Percentiles rank a stretch among this genome's conserved stretches.
phyloP scores from a whole-genome alignment of 2,797 vertebrate species.

The Austrolebias charrua region DNA sequence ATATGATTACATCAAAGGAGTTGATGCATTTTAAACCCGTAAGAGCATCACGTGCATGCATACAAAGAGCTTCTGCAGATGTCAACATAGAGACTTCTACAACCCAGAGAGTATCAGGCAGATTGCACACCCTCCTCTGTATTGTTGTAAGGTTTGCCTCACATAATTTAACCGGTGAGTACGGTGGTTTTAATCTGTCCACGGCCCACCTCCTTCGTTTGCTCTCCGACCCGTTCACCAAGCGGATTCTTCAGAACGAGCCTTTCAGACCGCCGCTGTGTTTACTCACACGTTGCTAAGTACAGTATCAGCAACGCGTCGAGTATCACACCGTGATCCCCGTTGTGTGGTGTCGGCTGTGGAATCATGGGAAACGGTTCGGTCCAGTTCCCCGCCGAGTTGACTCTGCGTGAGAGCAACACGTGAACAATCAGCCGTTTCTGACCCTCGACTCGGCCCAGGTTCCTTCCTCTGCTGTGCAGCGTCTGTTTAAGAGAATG shows the following conservation, averaged over 20 bases:
- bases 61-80: too few species aligned
- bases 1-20: conserved; percentile 23
- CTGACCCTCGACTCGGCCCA: conserved; percentile 12
- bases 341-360: conserved; percentile 36
- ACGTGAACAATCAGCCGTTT: conserved; percentile 37
- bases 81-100: neutral
- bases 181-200: conserved; percentile 1
- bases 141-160: neutral
- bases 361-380: conserved; percentile 28
- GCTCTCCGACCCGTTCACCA: conserved; percentile 27
- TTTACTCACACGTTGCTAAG: conserved; percentile 43
- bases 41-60: neutral
- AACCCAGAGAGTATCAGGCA: neutral
- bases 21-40: conserved; percentile 14
- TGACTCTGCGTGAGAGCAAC: conserved; percentile 29
- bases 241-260: conserved; percentile 17
- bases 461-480: conserved; percentile 24
- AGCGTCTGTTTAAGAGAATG: neutral
- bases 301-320: conserved; percentile 19
- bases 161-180: neutral
- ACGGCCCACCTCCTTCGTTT: conserved; percentile 6
- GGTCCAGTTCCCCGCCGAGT: too few species aligned
- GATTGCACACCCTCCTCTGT: neutral
- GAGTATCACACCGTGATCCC: conserved; percentile 26
- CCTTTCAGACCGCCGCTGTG: conserved; percentile 35